Evolutionary conservation across 2,888 invertebrate species (phyloP).

Genomic region (Arrhopalites spinosus): DNA sequence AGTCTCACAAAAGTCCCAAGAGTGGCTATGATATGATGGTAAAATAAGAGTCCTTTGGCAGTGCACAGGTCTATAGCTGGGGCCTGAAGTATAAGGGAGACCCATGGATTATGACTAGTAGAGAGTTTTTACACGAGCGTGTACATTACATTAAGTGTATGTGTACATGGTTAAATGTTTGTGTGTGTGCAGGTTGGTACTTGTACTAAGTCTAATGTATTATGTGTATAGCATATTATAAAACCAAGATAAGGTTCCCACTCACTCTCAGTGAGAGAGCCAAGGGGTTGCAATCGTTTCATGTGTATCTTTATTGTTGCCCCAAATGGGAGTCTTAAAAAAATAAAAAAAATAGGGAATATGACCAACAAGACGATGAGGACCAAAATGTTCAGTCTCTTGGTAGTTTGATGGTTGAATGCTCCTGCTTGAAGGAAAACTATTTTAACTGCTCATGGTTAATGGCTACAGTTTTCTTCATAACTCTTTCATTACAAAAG

Average conservation of each 20-base stretch:
- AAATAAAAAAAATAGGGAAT: background rate
- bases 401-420: background rate
- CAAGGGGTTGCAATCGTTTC: slow-evolving; percentile 32
- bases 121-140: slow-evolving; percentile 8
- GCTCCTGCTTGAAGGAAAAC: slow-evolving; percentile 36
- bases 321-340: slow-evolving; percentile 30
- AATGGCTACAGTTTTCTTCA: slow-evolving; percentile 50
- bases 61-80: no score
- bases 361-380: background rate
- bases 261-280: background rate
- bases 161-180: background rate
- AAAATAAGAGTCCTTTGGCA: background rate
- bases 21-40: background rate
- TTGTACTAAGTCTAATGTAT: background rate
- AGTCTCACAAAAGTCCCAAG: background rate
- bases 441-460: slow-evolving; percentile 53
- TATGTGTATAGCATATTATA: no score
- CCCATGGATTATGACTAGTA: background rate
- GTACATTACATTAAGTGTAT: background rate
- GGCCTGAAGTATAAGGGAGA: background rate
- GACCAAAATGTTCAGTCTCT: background rate
- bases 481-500: slow-evolving; percentile 54
- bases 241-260: no score
- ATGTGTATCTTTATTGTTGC: slow-evolving; percentile 31
- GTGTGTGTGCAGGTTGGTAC: background rate